These are phyloP conservation scores for Lydus trimaculatus DNA, from an alignment of 2,888 invertebrate species.

Conservation along the genomic window DNA sequence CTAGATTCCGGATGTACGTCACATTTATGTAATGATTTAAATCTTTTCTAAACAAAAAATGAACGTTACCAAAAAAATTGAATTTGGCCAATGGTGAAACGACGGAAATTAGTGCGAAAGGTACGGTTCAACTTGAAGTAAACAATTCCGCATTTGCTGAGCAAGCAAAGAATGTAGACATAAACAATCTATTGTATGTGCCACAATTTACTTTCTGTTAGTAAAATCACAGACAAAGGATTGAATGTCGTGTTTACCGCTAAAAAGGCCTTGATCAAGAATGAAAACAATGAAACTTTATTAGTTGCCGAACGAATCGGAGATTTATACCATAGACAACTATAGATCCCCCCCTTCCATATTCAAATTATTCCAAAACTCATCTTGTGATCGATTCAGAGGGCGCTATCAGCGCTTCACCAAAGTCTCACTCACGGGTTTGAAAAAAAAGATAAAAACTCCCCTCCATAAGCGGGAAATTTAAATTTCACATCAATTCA, in stretches of 20 bases:
- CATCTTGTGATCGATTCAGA: too few relatives aligned
- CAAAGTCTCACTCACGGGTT: too few relatives aligned
- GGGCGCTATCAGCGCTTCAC: too few relatives aligned
- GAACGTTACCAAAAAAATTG: not conserved
- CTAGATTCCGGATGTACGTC: not conserved
- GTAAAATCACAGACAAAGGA: conserved; percentile 31
- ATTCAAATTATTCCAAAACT: too few relatives aligned
- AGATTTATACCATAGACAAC: conserved; percentile 15
- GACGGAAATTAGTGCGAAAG: not conserved
- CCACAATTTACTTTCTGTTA: conserved; percentile 31
- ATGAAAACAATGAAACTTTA: conserved; percentile 5
- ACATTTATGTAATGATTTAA: not conserved
- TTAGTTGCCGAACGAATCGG: not conserved
- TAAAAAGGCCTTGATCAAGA: conserved; percentile 17
- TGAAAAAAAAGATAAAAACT: too few relatives aligned
- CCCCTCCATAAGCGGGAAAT: too few relatives aligned
- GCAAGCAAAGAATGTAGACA: not conserved
- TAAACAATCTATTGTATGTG: conserved; percentile 11
- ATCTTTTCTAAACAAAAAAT: not conserved
- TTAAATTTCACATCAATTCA: too few relatives aligned
- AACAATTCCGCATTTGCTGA: not conserved
- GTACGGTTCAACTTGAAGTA: not conserved
- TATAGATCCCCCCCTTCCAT: too few relatives aligned
- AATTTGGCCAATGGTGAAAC: not conserved
- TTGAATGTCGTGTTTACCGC: conserved; percentile 18